phyloP scores from a whole-genome alignment of 1,140 invertebrate species.

The Aleiodes sp. region DNA sequence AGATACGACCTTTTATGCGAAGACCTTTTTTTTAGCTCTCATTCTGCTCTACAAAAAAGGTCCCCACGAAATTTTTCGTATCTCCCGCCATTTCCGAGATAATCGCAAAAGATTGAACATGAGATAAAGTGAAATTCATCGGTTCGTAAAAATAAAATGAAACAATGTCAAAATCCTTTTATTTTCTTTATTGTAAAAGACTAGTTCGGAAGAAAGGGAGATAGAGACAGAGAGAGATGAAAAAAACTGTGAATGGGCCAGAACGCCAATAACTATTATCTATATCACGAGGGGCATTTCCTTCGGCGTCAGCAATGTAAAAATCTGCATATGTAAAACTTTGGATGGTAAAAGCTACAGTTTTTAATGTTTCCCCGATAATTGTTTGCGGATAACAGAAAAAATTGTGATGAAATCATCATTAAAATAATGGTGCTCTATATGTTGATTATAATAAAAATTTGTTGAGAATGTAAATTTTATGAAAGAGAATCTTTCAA shows the following conservation, averaged over 20 bases:
- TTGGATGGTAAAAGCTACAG: neutral
- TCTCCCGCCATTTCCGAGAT: too few relatives aligned
- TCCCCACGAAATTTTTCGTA: too few relatives aligned
- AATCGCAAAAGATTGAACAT: neutral
- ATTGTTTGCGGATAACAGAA: neutral
- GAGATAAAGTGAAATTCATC: neutral
- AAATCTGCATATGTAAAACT: constrained; percentile 9
- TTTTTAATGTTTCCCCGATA: too few relatives aligned
- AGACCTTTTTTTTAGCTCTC: too few relatives aligned
- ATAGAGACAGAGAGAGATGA: too few relatives aligned
- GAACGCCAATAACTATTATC: neutral
- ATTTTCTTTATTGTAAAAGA: neutral
- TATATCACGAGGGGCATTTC: neutral
- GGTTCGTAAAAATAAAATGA: too few relatives aligned
- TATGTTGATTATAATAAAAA: too few relatives aligned
- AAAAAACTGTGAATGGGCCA: neutral
- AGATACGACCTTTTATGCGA: too few relatives aligned
- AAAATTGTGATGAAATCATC: constrained; percentile 5
- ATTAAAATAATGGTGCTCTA: neutral
- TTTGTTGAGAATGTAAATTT: too few relatives aligned
- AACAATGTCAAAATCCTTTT: neutral
- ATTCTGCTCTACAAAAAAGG: too few relatives aligned
- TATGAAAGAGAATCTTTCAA: too few relatives aligned
- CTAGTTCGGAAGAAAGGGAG: too few relatives aligned
- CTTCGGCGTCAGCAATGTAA: neutral